Conservation (phyloP, 2,113 vertebrate species). For the Lagopus leucura region DNA sequence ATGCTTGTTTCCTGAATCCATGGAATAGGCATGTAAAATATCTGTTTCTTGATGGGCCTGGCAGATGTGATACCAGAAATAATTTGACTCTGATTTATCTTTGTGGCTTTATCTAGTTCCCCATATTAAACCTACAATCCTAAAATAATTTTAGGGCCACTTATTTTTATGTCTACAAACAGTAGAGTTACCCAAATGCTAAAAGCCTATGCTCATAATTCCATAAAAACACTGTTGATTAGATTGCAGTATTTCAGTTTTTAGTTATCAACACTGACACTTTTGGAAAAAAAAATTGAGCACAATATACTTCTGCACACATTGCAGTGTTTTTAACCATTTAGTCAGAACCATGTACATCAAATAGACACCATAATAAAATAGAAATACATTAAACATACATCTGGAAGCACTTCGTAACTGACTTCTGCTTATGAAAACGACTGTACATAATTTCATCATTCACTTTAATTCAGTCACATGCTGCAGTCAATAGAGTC, state of each 20-base stretch:
- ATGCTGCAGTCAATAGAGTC: slow-evolving; percentile 41
- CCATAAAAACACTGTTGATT: slow-evolving; percentile 70
- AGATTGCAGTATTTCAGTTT: slow-evolving; percentile 72
- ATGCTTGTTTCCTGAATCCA: slow-evolving; percentile 14
- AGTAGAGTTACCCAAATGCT: slow-evolving; percentile 70
- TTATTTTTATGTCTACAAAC: slow-evolving; percentile 75
- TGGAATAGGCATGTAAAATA: slow-evolving; percentile 62
- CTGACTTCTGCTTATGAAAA: slow-evolving; percentile 73
- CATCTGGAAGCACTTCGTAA: slow-evolving; percentile 69
- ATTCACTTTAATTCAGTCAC: slow-evolving; percentile 71
- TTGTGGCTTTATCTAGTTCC: slow-evolving; percentile 64
- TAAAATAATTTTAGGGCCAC: slow-evolving; percentile 74
- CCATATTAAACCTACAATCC: slow-evolving; percentile 69
- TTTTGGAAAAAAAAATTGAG: slow-evolving; percentile 66
- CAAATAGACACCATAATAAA: slow-evolving; percentile 71
- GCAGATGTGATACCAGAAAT: slow-evolving; percentile 64
- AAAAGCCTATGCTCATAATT: slow-evolving; percentile 64
- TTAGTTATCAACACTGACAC: slow-evolving; percentile 71
- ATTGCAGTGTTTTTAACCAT: slow-evolving; percentile 67
- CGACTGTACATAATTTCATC: slow-evolving; percentile 68
- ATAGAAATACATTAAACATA: slow-evolving; percentile 71
- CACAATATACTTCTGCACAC: slow-evolving; percentile 64
- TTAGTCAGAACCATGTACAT: slow-evolving; percentile 64
- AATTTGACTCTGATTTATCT: slow-evolving; percentile 62
- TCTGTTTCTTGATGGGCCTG: slow-evolving; percentile 51